phyloP scores from a whole-genome alignment of 2,113 vertebrate species.

The Eulemur rufifrons region DNA sequence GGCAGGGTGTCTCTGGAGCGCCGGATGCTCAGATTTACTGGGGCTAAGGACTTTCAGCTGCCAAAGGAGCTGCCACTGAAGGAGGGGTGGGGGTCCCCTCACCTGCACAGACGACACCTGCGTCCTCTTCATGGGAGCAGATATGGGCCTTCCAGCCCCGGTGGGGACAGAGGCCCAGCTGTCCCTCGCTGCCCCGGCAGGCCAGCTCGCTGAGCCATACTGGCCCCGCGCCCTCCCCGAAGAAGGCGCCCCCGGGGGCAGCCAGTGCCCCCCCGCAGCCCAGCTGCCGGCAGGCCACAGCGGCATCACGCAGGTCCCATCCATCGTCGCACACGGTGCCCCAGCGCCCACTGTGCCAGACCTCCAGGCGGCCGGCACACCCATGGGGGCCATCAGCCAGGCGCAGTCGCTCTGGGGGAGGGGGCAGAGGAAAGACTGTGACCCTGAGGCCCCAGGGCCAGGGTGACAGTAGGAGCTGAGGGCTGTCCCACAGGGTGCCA shows the following conservation, averaged over 20 bases:
- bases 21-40: not conserved
- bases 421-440: not conserved
- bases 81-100: not conserved
- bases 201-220: slow-evolving; percentile 82
- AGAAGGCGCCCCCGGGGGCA: slow-evolving; percentile 37
- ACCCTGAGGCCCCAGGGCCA: not conserved
- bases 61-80: not conserved
- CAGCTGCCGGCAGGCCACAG: slow-evolving; percentile 69
- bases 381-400: not conserved
- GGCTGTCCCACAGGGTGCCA: not conserved
- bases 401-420: slow-evolving; percentile 50
- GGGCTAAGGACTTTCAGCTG: not conserved
- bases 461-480: not conserved
- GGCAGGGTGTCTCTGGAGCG: not conserved
- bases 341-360: slow-evolving; percentile 53
- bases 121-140: slow-evolving; percentile 81
- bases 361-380: not conserved
- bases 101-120: slow-evolving; percentile 77
- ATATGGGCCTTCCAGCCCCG: slow-evolving; percentile 77
- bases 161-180: slow-evolving; percentile 73
- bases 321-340: slow-evolving; percentile 72
- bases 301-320: slow-evolving; percentile 67
- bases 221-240: slow-evolving; percentile 71
- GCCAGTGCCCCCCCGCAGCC: slow-evolving; percentile 47
- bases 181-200: slow-evolving; percentile 72